phyloP scores from a whole-genome alignment of 2,113 vertebrate genomes.

The Fregata magnificens region DNA sequence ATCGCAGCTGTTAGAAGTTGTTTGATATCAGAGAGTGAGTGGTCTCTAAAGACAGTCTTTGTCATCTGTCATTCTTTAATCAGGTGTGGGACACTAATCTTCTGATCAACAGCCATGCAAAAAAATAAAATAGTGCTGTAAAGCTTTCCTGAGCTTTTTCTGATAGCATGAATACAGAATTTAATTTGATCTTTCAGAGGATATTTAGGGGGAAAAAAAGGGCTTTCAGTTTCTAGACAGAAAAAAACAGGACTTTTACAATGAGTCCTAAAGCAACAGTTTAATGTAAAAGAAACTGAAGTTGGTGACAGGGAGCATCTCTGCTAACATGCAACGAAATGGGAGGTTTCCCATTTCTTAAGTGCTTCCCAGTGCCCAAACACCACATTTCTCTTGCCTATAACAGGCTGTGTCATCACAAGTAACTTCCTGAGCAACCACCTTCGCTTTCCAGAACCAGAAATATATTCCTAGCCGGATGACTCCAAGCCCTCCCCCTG shows the following conservation, averaged over 20 bases:
- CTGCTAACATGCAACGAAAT: not conserved
- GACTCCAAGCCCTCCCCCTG: not conserved
- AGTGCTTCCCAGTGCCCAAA: not conserved
- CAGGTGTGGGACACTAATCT: not conserved
- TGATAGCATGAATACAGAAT: not conserved
- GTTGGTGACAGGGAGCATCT: not conserved
- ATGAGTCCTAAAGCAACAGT: not conserved
- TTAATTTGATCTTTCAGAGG: constrained; percentile 1
- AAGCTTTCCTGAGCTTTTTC: not conserved
- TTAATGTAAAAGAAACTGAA: not conserved
- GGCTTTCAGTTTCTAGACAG: not conserved
- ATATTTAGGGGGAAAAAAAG: not conserved
- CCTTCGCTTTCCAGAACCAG: not conserved
- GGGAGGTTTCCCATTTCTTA: not conserved
- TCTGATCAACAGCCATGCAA: not conserved
- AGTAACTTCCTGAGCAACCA: not conserved
- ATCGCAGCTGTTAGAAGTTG: not conserved
- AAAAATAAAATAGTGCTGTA: not conserved
- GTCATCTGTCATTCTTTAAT: not conserved
- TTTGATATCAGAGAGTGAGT: not conserved
- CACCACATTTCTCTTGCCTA: not conserved
- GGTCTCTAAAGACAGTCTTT: not conserved
- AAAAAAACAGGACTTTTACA: not conserved
- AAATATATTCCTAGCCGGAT: not conserved
- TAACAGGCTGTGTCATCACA: not conserved